Evolutionary conservation across 2,888 invertebrate species (phyloP).

Genomic region (Sarcophaga subvicina): DNA sequence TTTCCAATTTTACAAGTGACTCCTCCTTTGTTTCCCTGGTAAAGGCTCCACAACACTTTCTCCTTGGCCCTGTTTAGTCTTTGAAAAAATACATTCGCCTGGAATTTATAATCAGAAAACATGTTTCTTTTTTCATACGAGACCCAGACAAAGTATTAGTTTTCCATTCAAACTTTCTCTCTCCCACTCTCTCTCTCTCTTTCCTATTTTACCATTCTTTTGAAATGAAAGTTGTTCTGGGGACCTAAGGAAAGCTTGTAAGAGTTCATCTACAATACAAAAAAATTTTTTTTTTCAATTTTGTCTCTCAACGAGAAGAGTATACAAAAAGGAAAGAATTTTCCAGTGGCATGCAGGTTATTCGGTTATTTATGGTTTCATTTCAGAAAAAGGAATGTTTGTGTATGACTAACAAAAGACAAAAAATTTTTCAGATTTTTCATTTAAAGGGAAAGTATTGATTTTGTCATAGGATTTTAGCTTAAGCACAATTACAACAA

Average conservation of each 20-base stretch:
- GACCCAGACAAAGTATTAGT: neutral
- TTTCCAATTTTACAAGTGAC: neutral
- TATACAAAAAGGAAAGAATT: no score
- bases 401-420: no score
- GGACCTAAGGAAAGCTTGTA: neutral
- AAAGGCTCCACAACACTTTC: no score
- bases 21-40: neutral
- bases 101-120: no score
- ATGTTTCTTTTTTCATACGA: neutral
- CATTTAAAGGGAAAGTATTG: no score
- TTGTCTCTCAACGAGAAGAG: neutral
- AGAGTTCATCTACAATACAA: neutral
- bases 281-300: neutral
- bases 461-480: no score
- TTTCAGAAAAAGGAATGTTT: no score
- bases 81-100: no score
- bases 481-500: no score
- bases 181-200: neutral
- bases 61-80: no score
- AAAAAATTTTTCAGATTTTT: no score
- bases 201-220: neutral
- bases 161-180: neutral
- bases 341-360: neutral
- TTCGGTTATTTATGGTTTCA: neutral
- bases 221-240: neutral